A percentile compares a stretch with the other conserved stretches of the same genome.
Conservation (phyloP, 1,140 invertebrate species). For the Chrysomallon squamiferum region DNA sequence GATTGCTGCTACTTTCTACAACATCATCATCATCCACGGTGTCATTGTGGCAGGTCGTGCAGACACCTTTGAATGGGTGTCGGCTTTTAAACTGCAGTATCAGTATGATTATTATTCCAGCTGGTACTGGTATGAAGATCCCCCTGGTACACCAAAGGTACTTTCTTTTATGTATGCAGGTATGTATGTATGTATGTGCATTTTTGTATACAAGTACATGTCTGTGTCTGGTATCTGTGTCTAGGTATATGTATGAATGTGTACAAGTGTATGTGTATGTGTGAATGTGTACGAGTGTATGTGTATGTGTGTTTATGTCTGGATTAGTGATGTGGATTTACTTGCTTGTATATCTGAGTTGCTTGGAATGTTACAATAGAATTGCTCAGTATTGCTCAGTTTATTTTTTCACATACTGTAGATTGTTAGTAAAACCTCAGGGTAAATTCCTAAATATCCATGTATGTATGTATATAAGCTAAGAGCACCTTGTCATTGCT, state of each 20-base stretch:
- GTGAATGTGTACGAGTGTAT: not conserved
- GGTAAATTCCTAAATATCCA: no score
- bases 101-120: constrained; percentile 33
- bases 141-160: constrained; percentile 38
- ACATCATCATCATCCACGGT: constrained; percentile 31
- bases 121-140: constrained; percentile 37
- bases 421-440: no score
- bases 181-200: not conserved
- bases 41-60: constrained; percentile 32
- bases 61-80: constrained; percentile 36
- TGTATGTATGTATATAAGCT: no score
- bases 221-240: no score
- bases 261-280: not conserved
- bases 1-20: constrained; percentile 39
- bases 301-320: not conserved
- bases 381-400: no score
- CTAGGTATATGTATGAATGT: not conserved
- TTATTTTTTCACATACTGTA: no score
- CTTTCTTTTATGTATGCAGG: constrained; percentile 1
- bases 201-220: not conserved
- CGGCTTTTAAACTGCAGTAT: constrained; percentile 35
- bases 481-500: no score
- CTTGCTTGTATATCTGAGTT: no score
- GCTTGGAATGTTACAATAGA: no score
- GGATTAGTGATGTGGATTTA: no score